Evolutionary conservation across 2,797 vertebrate genomes (phyloP).

Genomic region (Podarcis lilfordi): DNA sequence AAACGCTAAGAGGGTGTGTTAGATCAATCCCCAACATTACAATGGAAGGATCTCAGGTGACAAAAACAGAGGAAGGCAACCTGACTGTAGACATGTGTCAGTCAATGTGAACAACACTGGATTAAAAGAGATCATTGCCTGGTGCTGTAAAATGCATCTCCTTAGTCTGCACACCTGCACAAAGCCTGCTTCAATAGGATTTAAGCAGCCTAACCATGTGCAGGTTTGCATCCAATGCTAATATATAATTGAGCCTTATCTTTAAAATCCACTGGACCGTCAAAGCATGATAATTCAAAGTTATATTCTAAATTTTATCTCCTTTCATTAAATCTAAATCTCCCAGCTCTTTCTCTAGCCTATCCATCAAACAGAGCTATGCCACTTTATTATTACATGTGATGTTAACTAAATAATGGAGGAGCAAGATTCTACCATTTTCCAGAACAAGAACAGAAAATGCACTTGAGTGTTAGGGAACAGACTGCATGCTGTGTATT

Average conservation of each 20-base stretch:
- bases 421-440: conserved; percentile 35
- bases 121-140: not conserved
- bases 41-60: not conserved
- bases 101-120: not conserved
- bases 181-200: not conserved
- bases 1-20: not conserved
- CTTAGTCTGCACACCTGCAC: not conserved
- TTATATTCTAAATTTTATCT: conserved; percentile 4
- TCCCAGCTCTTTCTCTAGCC: not conserved
- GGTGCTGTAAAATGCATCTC: no score
- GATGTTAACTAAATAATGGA: conserved; percentile 15
- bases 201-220: not conserved
- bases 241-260: not conserved
- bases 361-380: conserved; percentile 1
- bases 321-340: not conserved
- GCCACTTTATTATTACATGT: conserved; percentile 32
- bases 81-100: not conserved
- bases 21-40: not conserved
- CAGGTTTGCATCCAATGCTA: not conserved
- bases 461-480: not conserved
- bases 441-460: conserved; percentile 25
- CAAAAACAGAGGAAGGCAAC: not conserved
- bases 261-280: not conserved
- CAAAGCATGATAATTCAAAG: not conserved
- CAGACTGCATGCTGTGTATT: not conserved